phyloP scores from a whole-genome alignment of 2,797 vertebrate species.

The Sorex maritimensis region DNA sequence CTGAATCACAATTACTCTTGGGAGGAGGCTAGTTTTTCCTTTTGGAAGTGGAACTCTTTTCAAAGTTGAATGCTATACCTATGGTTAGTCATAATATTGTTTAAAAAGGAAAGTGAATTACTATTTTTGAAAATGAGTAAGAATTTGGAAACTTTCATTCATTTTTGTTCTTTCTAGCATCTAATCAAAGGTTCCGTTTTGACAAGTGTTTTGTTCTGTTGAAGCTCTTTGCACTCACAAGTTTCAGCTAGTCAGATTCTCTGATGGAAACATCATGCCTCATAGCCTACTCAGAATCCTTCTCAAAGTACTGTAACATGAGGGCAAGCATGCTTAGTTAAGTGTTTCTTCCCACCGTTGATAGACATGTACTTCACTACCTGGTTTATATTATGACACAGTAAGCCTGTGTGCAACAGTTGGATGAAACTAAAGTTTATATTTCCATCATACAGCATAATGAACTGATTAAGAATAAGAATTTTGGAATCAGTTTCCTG shows the following conservation, averaged over 20 bases:
- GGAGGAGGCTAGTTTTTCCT: constrained; percentile 59
- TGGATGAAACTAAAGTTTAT: background rate
- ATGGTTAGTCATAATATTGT: constrained; percentile 26
- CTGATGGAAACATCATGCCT: constrained; percentile 67
- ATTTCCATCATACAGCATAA: background rate
- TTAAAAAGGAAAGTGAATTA: background rate
- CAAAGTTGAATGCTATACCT: background rate
- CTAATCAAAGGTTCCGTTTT: constrained; percentile 73
- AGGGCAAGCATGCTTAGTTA: background rate
- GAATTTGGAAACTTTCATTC: constrained; percentile 40
- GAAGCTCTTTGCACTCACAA: constrained; percentile 47
- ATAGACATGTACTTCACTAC: background rate
- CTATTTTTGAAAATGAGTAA: background rate
- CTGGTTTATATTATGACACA: background rate
- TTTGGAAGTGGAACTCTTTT: constrained; percentile 11
- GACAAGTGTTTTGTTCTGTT: constrained; percentile 66
- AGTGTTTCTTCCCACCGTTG: background rate
- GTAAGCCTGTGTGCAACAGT: background rate
- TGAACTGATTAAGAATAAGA: background rate
- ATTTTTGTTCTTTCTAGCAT: constrained; percentile 41
- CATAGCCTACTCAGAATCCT: background rate
- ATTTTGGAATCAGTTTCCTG: background rate
- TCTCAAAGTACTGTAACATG: background rate
- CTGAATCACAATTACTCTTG: constrained; percentile 60
- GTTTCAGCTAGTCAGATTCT: constrained; percentile 47